Evolutionary conservation across 2,797 vertebrate species (phyloP), one percentile per base, ranked within the genome.

Genomic region (Enteromius unitaeniatus): DNA sequence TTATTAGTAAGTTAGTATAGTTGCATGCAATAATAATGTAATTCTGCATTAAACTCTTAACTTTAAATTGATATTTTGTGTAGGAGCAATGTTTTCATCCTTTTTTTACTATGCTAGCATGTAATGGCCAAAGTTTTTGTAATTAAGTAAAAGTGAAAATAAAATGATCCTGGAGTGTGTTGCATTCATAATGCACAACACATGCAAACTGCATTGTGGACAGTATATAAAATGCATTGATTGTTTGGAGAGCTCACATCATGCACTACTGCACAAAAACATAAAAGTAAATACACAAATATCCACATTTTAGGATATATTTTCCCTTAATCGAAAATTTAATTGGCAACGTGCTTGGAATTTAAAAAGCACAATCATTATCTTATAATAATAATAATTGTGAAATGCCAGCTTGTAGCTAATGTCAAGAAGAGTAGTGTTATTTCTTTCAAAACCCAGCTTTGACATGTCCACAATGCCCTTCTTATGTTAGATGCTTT

Each of bases 171-270:
- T 78, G 19, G 55, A 62, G 58, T 62, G 58, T 78, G 75, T 64
- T 78, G 58, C 75, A 78, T 78, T 64, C 58, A 64, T 78, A 78
- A 78, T 64, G 75, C 75, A 64, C 58, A 78, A 47, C 40, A 78
- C 26, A 78, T 47, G 40, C 40, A 64, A 62, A 62, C 23, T 42
- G 58, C 42, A 23, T 78, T 58, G 78, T 58, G 28, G 64, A 69
- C 34, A 19, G 58, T 60, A 31, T 78, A 17, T 8, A 78, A 19
- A 78, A 60, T 40, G 17, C 55, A 37, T 21, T n/a, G 47, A 28
- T 34, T 73, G 40, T 55, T 47, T 10, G 10, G 23, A 74, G 28
- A 53, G 28, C 72, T 53, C 49, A 58, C 73, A 58, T 76, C 26
- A 76, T 58, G 73, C 31, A 55, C 47, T 74, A n/a, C 28, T 53